Percentiles rank a stretch among this genome's conserved stretches.
Conservation (phyloP, 2,888 invertebrate species). For the Netelia virgata region DNA sequence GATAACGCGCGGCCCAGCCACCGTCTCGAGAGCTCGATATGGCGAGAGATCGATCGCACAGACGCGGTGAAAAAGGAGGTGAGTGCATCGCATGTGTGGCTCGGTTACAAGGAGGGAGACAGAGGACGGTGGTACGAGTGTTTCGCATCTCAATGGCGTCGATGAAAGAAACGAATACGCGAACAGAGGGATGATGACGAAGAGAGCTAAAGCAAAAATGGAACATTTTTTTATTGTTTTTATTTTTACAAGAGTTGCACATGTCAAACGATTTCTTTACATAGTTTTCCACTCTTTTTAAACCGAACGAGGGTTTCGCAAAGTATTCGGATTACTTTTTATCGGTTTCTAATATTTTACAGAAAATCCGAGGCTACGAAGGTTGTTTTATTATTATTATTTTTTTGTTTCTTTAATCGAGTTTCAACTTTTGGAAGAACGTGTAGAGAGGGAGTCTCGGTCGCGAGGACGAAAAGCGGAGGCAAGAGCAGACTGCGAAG, state of each 20-base stretch:
- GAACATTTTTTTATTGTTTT: not conserved
- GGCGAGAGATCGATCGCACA: conserved; percentile 57
- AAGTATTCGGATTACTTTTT: no score
- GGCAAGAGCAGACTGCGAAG: conserved; percentile 36
- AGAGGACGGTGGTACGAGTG: conserved; percentile 38
- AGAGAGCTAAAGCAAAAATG: conserved; percentile 10
- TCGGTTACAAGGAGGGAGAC: not conserved
- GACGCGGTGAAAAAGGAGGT: conserved; percentile 23
- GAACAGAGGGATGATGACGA: conserved; percentile 10
- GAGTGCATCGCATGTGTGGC: conserved; percentile 1
- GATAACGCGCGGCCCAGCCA: conserved; percentile 50
- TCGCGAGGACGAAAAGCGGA: conserved; percentile 58
- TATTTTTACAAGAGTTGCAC: not conserved
- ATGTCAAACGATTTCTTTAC: not conserved
- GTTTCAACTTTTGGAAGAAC: conserved; percentile 22
- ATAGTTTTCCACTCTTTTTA: no score
- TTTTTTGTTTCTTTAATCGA: not conserved
- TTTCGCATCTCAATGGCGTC: conserved; percentile 38
- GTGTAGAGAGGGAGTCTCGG: conserved; percentile 45
- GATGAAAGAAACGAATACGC: conserved; percentile 38
- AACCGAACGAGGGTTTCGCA: no score
- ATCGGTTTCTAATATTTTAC: no score
- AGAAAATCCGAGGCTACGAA: no score
- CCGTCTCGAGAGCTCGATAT: conserved; percentile 65
- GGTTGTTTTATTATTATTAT: no score